Conservation (phyloP, 1,140 invertebrate species). For the Lethrus apterus region DNA sequence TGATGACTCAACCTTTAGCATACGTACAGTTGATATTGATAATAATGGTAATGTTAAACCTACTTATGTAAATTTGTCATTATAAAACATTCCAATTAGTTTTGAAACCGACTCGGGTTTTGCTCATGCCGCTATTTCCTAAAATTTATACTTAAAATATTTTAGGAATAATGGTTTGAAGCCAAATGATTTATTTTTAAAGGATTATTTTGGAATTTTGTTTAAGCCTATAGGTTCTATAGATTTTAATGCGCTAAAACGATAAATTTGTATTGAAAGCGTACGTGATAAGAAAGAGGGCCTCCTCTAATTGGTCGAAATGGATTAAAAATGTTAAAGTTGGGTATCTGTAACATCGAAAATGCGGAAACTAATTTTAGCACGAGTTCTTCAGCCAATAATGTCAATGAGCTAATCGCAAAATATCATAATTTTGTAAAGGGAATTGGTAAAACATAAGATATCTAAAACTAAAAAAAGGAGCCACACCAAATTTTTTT, state of each 20-base stretch:
- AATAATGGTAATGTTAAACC: conserved; percentile 16
- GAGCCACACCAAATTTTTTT: conserved; percentile 1
- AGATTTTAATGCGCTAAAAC: conserved; percentile 15
- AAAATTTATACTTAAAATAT: conserved; percentile 20
- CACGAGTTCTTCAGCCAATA: conserved; percentile 33
- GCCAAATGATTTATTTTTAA: conserved; percentile 15
- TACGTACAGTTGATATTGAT: too few relatives aligned
- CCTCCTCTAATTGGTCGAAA: conserved; percentile 27
- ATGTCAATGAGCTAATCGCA: neutral
- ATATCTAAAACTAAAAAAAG: conserved; percentile 6
- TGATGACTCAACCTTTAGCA: neutral
- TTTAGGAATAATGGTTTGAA: conserved; percentile 15
- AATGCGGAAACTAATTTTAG: too few relatives aligned
- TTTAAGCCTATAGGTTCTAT: conserved; percentile 15
- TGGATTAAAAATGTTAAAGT: conserved; percentile 22
- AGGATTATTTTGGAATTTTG: conserved; percentile 13
- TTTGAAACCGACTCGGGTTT: conserved; percentile 19
- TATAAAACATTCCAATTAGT: conserved; percentile 15
- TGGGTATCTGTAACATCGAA: conserved; percentile 30
- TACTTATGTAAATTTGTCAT: conserved; percentile 15
- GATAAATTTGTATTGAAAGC: conserved; percentile 1
- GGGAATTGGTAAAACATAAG: neutral
- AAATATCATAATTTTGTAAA: conserved; percentile 9
- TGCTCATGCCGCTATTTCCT: conserved; percentile 17
- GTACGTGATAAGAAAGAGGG: conserved; percentile 24